Evolutionary conservation across 2,113 vertebrate species (phyloP).

Genomic region (Corythoichthys haematopterus): DNA sequence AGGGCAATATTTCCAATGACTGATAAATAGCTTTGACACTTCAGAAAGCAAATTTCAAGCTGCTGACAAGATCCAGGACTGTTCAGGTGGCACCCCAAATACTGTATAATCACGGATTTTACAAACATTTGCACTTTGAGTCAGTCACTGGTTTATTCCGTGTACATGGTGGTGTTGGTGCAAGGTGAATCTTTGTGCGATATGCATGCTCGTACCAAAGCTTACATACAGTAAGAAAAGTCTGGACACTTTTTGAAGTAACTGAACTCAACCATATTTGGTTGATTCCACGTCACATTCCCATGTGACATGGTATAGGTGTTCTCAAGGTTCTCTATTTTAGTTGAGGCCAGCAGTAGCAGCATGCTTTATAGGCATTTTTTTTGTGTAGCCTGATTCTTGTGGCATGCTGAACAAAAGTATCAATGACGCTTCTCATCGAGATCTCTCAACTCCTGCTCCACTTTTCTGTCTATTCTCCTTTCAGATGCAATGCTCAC

Average conservation of each 20-base stretch:
- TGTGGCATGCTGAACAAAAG: too few relatives aligned
- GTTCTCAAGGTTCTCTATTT: background rate
- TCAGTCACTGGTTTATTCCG: background rate
- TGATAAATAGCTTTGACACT: slow-evolving; percentile 58
- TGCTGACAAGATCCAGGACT: slow-evolving; percentile 3
- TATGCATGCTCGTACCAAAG: too few relatives aligned
- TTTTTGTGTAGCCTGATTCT: too few relatives aligned
- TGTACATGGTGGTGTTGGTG: background rate
- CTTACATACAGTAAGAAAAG: background rate
- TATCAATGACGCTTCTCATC: too few relatives aligned
- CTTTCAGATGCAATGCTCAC: too few relatives aligned
- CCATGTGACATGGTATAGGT: background rate
- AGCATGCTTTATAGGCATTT: too few relatives aligned
- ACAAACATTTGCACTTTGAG: background rate
- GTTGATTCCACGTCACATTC: background rate
- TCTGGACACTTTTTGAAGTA: background rate
- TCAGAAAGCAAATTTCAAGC: slow-evolving; percentile 13
- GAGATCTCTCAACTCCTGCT: too few relatives aligned
- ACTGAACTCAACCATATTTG: background rate
- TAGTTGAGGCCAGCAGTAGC: background rate
- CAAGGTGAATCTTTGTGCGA: background rate
- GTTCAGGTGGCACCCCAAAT: background rate
- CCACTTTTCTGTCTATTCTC: too few relatives aligned
- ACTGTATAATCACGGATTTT: background rate
- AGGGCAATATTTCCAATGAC: slow-evolving; percentile 4